Evolutionary conservation across 2,888 invertebrate species (phyloP), one percentile per base, ranked within the genome.

Genomic region (Tholera decimalis): DNA sequence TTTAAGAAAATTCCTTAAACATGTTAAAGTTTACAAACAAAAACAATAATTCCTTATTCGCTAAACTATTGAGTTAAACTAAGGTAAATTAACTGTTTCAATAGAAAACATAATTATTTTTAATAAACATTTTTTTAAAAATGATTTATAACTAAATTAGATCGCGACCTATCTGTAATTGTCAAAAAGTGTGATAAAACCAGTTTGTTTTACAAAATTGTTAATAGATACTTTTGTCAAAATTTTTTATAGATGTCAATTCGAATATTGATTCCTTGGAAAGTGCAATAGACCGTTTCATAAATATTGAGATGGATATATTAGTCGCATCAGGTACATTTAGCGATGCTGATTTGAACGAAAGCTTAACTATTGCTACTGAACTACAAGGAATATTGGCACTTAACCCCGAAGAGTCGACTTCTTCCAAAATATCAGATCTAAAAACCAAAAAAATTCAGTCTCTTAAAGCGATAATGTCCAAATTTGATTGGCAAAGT

Each of bases 221-320:
- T 39, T 50, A 67, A 37, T 49, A 9, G 41, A 43, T 35, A 35
- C 47, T 54, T 59, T 6, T 47, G 7, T 44, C 73, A 20, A 57
- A 50, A 49, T 73, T 67, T 68, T 85, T 91, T 91, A 47, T 91
- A 91, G 90, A 90, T 89, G 51, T 90, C 46, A 91, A 91, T 89
- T 88, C 86, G 2, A 90, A 90, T 84, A 80, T 89, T 30, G 84
- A 84, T 84, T 84, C 85, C 1, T 76, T 90, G 84, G 89, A 90
- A 82, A 79, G 68, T 35, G 85, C 86, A 22, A 78, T 90, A 57
- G 83, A 88, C 33, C 77, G 84, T 54, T 89, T 91, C 65, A 62
- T 89, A 59, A 80, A 72, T 46, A 83, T 86, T 53, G 80, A 87
- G 73, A 79, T 72, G 51, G 85, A 88, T 56, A 69, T 85, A 62